A percentile compares a stretch with the other conserved stretches of the same genome.
Evolutionary conservation across 2,797 vertebrate species (phyloP).

Genomic region (Enteromius viviparus): DNA sequence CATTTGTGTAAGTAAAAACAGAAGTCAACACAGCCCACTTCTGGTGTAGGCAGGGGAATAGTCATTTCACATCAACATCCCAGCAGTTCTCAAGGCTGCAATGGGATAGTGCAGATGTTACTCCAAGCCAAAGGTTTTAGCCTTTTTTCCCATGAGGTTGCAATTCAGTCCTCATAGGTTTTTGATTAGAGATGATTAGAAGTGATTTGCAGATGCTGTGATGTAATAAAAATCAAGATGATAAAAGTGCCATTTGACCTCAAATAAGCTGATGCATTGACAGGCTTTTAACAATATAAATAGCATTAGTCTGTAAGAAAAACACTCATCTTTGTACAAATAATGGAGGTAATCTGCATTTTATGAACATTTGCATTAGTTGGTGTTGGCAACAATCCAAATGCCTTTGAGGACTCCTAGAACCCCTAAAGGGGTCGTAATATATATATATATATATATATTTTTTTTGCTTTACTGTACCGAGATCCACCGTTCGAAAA

Average conservation of each 20-base stretch:
- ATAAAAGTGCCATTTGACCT: conserved; percentile 3
- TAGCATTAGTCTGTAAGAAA: not conserved
- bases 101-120: conserved; percentile 14
- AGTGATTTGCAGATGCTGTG: not conserved
- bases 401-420: not conserved
- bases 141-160: not conserved
- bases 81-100: conserved; percentile 7
- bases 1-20: conserved; percentile 23
- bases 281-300: not conserved
- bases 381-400: not conserved
- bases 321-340: not conserved
- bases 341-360: conserved; percentile 13
- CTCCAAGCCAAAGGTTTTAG: not conserved
- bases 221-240: not conserved
- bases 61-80: conserved; percentile 20
- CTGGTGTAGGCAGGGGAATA: conserved; percentile 18
- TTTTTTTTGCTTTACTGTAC: too few relatives aligned
- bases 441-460: too few relatives aligned
- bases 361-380: not conserved
- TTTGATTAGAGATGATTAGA: not conserved
- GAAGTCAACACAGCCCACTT: conserved; percentile 17
- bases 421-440: not conserved
- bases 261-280: not conserved
- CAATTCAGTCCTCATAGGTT: conserved; percentile 11
- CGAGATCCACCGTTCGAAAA: too few relatives aligned